Evolutionary conservation across 30 jellyfish, hydroid and myxozoan genomes (phyloP), one percentile per base, ranked within the genome.

Genomic region (Pelagia noctiluca): DNA sequence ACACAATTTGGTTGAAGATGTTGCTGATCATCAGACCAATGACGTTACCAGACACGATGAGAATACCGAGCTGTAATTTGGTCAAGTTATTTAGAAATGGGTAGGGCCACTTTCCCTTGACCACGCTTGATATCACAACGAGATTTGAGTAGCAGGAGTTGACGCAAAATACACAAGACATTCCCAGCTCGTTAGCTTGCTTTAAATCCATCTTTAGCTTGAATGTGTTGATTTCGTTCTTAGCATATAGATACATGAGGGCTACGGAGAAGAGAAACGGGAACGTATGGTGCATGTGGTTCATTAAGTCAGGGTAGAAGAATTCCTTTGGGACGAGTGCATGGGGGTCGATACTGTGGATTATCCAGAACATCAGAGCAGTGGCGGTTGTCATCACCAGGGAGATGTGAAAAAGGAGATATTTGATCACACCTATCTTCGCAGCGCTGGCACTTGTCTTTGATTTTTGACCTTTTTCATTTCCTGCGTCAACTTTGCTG

Each of bases 241-340:
- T 73, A 3, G 82, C 95, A 84, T 53, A 73, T 3, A 84, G 48
- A 35, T 37, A 84, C 62, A 84, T 29, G 64, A 71, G 95, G 46
- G 73, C n/a, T 32, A 84, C 65, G 2, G 95, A 84, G 63, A 75
- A 42, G 38, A 84, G 28, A 23, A 74, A 72, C 13, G 95, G 95
- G 22, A 84, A 60, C 11, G 95, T 84, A 38, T 84, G 95, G 83
- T 84, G 95, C 95, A 84, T 72, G 36, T 84, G 85, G 65, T 75
- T 72, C 63, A 84, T 66, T 28, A 75, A 29, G 0, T 23, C 37
- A 3, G 95, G 95, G 84, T 84, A 84, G 35, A 18, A 71, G 61
- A 72, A 61, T 35, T 73, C 95, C 24, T 72, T 84, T 30, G 84
- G 84, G 4, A 50, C 62, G 52, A 84, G 29, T 36, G 84, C 83